Evolutionary conservation across 2,113 vertebrate species (phyloP).

Genomic region (Microcebus griseorufus): DNA sequence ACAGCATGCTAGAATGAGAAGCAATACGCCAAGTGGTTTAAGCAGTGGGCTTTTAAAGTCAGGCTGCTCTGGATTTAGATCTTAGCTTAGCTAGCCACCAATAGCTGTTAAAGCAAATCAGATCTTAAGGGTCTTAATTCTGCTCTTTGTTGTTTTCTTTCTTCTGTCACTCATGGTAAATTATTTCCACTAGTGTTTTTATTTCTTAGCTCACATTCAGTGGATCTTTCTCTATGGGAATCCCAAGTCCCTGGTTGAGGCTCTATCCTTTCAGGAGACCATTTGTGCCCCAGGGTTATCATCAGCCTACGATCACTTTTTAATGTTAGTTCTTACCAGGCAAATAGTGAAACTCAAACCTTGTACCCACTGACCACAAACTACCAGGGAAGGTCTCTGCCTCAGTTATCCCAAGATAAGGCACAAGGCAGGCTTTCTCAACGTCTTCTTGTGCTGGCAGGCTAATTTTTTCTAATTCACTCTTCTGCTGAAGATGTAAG

Average conservation of each 20-base stretch:
- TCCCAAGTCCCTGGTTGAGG: background rate
- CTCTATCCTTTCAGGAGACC: background rate
- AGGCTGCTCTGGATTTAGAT: background rate
- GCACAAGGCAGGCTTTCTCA: background rate
- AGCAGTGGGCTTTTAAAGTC: background rate
- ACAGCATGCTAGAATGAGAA: background rate
- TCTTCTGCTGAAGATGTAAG: background rate
- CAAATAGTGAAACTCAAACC: background rate
- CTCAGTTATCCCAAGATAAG: background rate
- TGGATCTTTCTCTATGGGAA: background rate
- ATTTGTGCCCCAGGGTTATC: background rate
- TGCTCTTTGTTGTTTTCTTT: background rate
- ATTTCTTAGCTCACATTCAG: background rate
- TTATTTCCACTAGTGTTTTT: background rate
- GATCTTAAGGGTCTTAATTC: background rate
- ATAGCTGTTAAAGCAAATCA: background rate
- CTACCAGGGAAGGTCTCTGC: background rate
- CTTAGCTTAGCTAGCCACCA: background rate
- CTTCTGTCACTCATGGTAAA: background rate
- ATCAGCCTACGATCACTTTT: background rate
- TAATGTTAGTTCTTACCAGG: background rate
- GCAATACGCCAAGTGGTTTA: background rate
- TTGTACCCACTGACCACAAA: background rate
- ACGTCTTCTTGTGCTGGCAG: background rate
- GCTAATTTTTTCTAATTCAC: background rate